Conservation (phyloP, 1,140 invertebrate genomes). For the Lepidotrigona ventralis region DNA sequence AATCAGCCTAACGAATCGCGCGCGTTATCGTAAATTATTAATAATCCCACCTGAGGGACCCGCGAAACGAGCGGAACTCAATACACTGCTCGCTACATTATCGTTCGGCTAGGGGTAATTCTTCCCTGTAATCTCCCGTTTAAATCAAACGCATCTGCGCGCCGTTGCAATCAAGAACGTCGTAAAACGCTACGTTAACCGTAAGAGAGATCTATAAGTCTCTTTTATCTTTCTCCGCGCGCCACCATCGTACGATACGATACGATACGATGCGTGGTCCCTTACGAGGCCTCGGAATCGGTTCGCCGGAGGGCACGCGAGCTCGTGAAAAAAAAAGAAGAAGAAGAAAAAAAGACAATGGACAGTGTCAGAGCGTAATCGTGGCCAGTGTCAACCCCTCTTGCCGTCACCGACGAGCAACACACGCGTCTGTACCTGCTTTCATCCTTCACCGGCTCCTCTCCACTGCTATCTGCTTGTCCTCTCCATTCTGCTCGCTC, state of each 20-base stretch:
- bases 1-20: background rate
- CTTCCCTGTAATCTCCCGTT: background rate
- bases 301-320: slow-evolving; percentile 8
- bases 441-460: slow-evolving; percentile 27
- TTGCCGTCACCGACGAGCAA: slow-evolving; percentile 36
- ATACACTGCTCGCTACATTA: background rate
- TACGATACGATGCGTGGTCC: background rate
- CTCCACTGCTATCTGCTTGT: slow-evolving; percentile 20
- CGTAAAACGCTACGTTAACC: background rate
- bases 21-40: background rate
- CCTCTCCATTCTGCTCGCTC: slow-evolving; percentile 2
- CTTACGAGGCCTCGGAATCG: background rate
- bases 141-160: background rate
- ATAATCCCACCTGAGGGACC: background rate
- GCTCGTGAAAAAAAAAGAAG: slow-evolving; percentile 25
- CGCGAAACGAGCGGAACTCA: background rate
- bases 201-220: background rate
- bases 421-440: slow-evolving; percentile 51
- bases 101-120: background rate
- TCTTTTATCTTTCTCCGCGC: background rate
- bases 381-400: background rate
- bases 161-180: background rate
- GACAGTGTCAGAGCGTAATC: slow-evolving; percentile 49
- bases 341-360: slow-evolving; percentile 21
- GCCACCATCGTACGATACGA: no score